Base-by-base conservation (phyloP, 2,888 invertebrate species). In the Thyatira batis region DNA sequence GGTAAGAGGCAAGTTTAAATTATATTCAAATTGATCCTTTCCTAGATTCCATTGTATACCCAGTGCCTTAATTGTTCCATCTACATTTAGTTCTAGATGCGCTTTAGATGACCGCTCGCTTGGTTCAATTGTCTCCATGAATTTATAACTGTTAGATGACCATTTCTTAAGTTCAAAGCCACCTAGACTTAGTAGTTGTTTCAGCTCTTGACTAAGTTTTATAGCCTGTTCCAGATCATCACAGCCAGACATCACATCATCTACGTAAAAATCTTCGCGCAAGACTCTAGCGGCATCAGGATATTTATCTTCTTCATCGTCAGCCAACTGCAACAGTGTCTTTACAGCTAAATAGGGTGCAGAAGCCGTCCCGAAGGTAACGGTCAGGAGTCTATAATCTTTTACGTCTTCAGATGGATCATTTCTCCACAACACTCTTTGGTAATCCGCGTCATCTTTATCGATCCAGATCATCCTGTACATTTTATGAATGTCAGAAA, bases 91-190 rank as follows among this genome's bases (percentile, higher is more conserved):
- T n/a, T n/a, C n/a, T n/a, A n/a, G n/a, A n/a, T n/a, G n/a, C n/a
- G n/a, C n/a, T n/a, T n/a, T n/a, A n/a, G n/a, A n/a, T n/a, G n/a
- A n/a, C n/a, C n/a, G n/a, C n/a, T n/a, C n/a, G n/a, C n/a, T n/a
- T n/a, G n/a, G n/a, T n/a, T n/a, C n/a, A n/a, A n/a, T n/a, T n/a
- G n/a, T n/a, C n/a, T n/a, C n/a, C n/a, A n/a, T n/a, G n/a, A n/a
- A n/a, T n/a, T n/a, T n/a, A n/a, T n/a, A n/a, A n/a, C n/a, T n/a
- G n/a, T n/a, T n/a, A n/a, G n/a, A n/a, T n/a, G n/a, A n/a, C n/a
- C n/a, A 71, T 52, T 79, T 73, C 25, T 76, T 69, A 3, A 80
- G 49, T 20, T 61, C 51, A 53, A 81, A 77, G 8, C 77, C 73
- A 20, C 72, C 78, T 27, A 57, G 54, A 11, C 49, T 61, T 13